Conservation (phyloP, 2,113 vertebrate genomes). For the Zapornia atra region DNA sequence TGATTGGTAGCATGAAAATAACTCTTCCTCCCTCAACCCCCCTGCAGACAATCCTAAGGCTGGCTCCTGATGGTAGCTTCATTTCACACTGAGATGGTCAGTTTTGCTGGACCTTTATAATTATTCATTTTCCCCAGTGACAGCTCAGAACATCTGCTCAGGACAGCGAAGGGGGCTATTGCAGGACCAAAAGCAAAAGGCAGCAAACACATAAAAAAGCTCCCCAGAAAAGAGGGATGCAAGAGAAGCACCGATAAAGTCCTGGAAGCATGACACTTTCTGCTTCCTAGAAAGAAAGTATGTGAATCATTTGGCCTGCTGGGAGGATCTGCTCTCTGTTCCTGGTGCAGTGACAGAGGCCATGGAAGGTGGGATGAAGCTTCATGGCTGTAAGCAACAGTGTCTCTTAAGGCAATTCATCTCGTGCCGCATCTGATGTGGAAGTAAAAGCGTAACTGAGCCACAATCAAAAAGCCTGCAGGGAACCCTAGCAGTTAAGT, state of each 20-base stretch:
- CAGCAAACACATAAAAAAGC: neutral
- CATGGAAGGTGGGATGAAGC: rapidly evolving
- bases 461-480: neutral
- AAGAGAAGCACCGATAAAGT: neutral
- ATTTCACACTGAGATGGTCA: neutral
- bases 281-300: neutral
- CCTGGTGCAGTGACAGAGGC: too few relatives aligned
- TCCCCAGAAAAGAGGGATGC: neutral
- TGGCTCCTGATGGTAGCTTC: neutral
- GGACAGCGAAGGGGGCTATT: neutral
- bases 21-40: too few relatives aligned
- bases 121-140: neutral
- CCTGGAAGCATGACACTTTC: neutral
- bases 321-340: neutral
- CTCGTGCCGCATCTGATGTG: neutral
- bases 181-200: neutral
- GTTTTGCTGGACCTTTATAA: neutral
- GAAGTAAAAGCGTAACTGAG: neutral
- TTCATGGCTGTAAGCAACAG: neutral
- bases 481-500: neutral
- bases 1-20: neutral
- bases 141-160: neutral
- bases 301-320: neutral
- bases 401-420: neutral
- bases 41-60: neutral